Percentiles rank a stretch among this genome's conserved stretches.
Evolutionary conservation across 37 sponge, comb jelly and placozoan genomes (phyloP).

Genomic region (Cladorhizidae sp.): DNA sequence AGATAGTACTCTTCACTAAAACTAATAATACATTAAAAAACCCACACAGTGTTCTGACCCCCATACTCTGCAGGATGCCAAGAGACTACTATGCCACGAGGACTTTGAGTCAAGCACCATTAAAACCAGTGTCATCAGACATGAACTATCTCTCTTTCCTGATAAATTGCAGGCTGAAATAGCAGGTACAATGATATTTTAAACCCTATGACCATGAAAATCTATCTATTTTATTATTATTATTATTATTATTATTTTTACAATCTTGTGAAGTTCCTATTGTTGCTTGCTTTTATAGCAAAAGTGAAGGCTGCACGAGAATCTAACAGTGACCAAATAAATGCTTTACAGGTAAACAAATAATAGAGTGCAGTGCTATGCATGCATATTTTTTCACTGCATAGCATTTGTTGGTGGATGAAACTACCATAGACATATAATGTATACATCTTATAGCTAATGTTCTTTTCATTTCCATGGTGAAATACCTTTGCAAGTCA

Average conservation of each 20-base stretch:
- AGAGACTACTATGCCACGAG: conserved; percentile 51
- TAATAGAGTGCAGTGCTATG: too few relatives aligned
- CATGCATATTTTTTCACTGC: too few relatives aligned
- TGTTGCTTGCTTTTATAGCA: conserved; percentile 10
- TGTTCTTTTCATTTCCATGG: too few relatives aligned
- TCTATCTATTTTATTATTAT: background rate
- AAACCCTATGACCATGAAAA: background rate
- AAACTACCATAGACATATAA: too few relatives aligned
- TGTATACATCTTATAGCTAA: too few relatives aligned
- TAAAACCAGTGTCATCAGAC: conserved; percentile 47
- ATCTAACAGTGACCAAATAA: conserved; percentile 40
- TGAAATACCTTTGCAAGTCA: too few relatives aligned
- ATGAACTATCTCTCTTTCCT: conserved; percentile 39
- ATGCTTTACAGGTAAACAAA: conserved; percentile 32
- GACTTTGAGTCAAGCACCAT: conserved; percentile 58
- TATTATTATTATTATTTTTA: too few relatives aligned
- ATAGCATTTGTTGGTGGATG: too few relatives aligned
- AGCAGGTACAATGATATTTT: conserved; percentile 14
- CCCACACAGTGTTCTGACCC: background rate
- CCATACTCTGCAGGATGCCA: conserved; percentile 47
- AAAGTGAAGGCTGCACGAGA: conserved; percentile 41
- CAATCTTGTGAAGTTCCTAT: too few relatives aligned
- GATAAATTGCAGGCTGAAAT: conserved; percentile 50
- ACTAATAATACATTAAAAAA: background rate
- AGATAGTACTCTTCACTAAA: background rate